Base-by-base conservation (phyloP, 2,888 invertebrate genomes). In the Sicus ferrugineus region DNA sequence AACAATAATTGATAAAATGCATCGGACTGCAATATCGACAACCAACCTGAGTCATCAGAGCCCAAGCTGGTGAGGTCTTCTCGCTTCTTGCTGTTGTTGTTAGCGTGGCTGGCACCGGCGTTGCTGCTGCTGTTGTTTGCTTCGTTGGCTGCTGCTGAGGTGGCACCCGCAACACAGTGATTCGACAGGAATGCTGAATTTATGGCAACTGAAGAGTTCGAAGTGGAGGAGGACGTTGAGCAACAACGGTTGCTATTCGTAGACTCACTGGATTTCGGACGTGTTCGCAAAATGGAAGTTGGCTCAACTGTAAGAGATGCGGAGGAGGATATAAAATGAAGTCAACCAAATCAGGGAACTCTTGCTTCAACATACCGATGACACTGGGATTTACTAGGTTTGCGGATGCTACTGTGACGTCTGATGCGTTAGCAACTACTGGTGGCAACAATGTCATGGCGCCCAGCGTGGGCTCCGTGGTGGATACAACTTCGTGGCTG, bases 11-110 rank as follows among this genome's bases (percentile, higher is more conserved):
- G 6, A 52, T 26, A 56, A 3, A 56, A 28, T 23, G 34, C 21
- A 31, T 19, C 9, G 6, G 26, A 62, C n/a, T 5, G 48, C 4
- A 9, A n/a, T 11, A 16, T 11, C 7, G 26, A 21, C 9, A 50
- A 72, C 76, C 69, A 75, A 85, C 85, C 86, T 52, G 88, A 88
- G 81, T 89, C 89, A 78, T 89, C 89, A 1, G 89, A 89, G 11
- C 88, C 89, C 28, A 88, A 83, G 78, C 88, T 88, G 61, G 88
- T 86, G 75, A 87, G 83, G 79, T 88, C 88, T 76, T 87, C 87
- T 21, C 86, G 84, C 70, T 86, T 86, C 74, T 86, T 86, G 72
- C 74, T 76, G 65, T 75, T 74, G 67, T 71, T 73, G 73, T 70
- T 74, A 74, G 70, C 75, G 69, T 67, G 68, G 73, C 69, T 64